Conservation (phyloP, 2,888 invertebrate genomes). For the Cryptus viduatorius region DNA sequence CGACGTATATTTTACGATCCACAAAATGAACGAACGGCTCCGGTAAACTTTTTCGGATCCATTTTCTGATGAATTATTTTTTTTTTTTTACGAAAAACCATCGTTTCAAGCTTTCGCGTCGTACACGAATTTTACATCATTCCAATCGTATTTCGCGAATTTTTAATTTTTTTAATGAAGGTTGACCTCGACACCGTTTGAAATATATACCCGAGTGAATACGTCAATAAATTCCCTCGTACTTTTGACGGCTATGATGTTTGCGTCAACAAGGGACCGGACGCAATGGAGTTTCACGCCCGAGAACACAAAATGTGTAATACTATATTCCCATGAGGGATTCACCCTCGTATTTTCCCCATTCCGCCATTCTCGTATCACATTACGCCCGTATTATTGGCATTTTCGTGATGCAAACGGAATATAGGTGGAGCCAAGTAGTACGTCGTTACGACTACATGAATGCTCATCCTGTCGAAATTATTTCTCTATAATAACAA, state of each 20-base stretch:
- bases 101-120: too few species aligned
- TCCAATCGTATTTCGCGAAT: too few species aligned
- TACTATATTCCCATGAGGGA: conserved; percentile 6
- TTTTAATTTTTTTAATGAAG: background rate
- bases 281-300: background rate
- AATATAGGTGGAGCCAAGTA: conserved; percentile 16
- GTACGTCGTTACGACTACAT: conserved; percentile 19
- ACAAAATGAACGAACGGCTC: background rate
- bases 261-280: background rate
- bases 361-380: conserved; percentile 4
- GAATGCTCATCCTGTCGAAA: conserved; percentile 33
- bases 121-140: too few species aligned
- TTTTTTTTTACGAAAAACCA: background rate
- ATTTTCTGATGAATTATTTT: background rate
- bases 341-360: background rate
- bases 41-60: background rate
- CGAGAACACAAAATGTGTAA: background rate
- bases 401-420: conserved; percentile 35
- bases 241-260: background rate
- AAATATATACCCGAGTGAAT: background rate
- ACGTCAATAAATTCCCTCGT: background rate
- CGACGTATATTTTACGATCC: background rate
- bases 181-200: background rate
- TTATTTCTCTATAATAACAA: conserved; percentile 9
- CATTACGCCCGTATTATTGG: conserved; percentile 47